Evolutionary conservation across 2,888 invertebrate genomes (phyloP).

Genomic region (Agonopterix arenella): DNA sequence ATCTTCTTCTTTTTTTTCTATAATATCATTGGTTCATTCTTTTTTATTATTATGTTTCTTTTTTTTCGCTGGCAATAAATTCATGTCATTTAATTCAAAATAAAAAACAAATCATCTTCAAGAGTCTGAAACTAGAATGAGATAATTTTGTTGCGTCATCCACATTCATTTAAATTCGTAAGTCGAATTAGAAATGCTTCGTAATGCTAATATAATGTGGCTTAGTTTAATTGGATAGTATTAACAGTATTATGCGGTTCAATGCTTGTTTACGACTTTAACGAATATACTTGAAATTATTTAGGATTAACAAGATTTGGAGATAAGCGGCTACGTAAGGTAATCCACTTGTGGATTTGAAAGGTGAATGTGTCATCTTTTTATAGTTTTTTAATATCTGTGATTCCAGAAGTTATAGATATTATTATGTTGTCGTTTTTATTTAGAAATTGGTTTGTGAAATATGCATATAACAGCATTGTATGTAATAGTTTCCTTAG

Average conservation of each 20-base stretch:
- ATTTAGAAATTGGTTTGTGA: too few species aligned
- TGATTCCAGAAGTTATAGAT: too few species aligned
- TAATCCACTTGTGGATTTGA: constrained; percentile 1
- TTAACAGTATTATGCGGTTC: constrained; percentile 4
- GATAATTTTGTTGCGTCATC: too few species aligned
- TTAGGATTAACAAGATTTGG: constrained; percentile 4
- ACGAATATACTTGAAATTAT: constrained; percentile 2
- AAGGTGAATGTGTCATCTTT: neutral
- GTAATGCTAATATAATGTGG: constrained; percentile 3
- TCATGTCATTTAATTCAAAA: neutral
- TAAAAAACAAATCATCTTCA: neutral
- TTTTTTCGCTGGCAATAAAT: neutral
- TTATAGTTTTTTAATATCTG: neutral
- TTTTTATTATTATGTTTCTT: neutral
- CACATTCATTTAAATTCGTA: too few species aligned
- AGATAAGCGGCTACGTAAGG: neutral
- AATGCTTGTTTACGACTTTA: constrained; percentile 5
- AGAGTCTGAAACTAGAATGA: neutral
- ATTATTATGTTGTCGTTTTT: too few species aligned
- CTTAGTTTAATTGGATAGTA: constrained; percentile 9
- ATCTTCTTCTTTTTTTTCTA: too few species aligned
- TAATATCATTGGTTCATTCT: neutral
- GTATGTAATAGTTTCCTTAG: too few species aligned
- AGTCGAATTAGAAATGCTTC: too few species aligned
- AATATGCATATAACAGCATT: too few species aligned